Percentiles rank a stretch among this genome's conserved stretches.
Evolutionary conservation across 2,888 invertebrate genomes (phyloP).

Genomic region (Cyclophora albipunctata): DNA sequence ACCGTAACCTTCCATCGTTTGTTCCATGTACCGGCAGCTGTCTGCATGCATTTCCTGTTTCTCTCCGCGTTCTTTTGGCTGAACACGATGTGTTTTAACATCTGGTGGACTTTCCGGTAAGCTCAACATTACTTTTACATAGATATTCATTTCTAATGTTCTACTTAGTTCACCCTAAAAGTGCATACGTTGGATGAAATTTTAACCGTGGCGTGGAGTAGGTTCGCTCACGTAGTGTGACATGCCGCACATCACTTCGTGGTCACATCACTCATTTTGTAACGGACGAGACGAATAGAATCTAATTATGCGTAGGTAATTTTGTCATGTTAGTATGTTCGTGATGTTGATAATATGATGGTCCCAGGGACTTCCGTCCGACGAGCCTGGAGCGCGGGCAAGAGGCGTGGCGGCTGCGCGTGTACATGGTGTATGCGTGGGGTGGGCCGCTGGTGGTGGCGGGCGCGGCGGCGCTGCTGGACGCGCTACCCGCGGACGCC

Average conservation of each 20-base stretch:
- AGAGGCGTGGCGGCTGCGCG: slow-evolving; percentile 84
- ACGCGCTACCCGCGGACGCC: slow-evolving; percentile 76
- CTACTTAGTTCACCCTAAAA: no score
- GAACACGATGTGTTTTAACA: slow-evolving; percentile 95
- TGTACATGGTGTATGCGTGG: slow-evolving; percentile 91
- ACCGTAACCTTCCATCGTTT: slow-evolving; percentile 2
- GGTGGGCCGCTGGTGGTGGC: slow-evolving; percentile 87
- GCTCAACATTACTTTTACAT: slow-evolving; percentile 24
- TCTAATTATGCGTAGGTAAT: no score
- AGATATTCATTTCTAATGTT: no score
- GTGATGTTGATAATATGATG: not conserved
- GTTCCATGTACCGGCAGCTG: slow-evolving; percentile 69
- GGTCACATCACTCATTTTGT: no score
- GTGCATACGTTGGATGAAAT: no score
- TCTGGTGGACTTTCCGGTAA: slow-evolving; percentile 95
- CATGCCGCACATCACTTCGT: no score
- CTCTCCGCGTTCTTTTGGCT: slow-evolving; percentile 94
- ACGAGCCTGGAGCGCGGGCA: slow-evolving; percentile 90
- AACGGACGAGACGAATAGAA: no score
- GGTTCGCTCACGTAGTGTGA: no score
- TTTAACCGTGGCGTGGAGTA: no score
- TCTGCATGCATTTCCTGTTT: slow-evolving; percentile 90
- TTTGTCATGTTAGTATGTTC: no score
- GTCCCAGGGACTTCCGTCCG: slow-evolving; percentile 84
- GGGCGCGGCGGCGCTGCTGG: slow-evolving; percentile 82